phyloP scores from a whole-genome alignment of 2,113 vertebrate genomes.

The Tringa solitaria region DNA sequence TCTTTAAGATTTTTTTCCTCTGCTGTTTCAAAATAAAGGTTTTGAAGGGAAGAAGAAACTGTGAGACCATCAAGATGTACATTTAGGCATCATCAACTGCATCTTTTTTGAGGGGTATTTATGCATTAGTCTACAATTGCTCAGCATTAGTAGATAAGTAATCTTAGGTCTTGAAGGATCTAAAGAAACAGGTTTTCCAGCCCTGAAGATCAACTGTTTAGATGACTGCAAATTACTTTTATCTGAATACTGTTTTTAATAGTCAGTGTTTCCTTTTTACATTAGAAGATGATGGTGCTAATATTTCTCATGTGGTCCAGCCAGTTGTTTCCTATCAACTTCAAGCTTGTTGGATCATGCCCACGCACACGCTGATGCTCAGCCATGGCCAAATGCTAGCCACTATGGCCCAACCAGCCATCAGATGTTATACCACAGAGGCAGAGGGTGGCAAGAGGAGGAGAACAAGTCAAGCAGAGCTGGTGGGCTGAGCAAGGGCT shows the following conservation, averaged over 20 bases:
- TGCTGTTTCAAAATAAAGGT: neutral
- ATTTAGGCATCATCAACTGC: neutral
- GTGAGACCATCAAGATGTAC: neutral
- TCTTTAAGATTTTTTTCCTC: neutral
- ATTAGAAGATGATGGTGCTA: neutral
- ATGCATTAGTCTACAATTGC: neutral
- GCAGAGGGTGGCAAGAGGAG: neutral
- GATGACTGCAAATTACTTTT: neutral
- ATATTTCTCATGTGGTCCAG: neutral
- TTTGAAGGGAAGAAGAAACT: neutral
- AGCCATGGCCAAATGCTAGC: neutral
- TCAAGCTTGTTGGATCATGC: neutral
- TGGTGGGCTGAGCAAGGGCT: neutral
- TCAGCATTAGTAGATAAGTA: neutral
- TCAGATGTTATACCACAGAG: neutral
- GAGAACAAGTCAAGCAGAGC: neutral
- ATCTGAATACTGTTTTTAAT: neutral
- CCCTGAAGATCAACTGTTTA: neutral
- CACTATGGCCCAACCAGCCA: accelerated
- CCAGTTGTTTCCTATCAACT: neutral
- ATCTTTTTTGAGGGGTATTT: neutral
- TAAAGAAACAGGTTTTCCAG: slow-evolving; percentile 3
- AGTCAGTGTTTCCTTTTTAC: neutral
- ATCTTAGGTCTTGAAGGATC: neutral
- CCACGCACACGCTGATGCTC: accelerated